Evolutionary conservation across 2,797 vertebrate species (phyloP), one percentile per base, ranked within the genome.

Genomic region (Streptopelia turtur): DNA sequence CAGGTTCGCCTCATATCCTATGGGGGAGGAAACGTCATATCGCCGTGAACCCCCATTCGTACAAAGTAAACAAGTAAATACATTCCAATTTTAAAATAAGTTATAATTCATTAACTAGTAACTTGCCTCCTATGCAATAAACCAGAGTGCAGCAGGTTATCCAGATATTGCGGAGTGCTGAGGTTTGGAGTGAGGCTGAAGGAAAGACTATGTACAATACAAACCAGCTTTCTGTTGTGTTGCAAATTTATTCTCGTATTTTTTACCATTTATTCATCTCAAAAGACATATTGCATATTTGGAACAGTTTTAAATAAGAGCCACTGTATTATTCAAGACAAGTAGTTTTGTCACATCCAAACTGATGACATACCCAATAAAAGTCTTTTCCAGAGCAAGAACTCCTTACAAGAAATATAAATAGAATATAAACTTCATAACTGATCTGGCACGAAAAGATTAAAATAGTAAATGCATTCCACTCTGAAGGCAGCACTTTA

Each of bases 191-290:
- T 89, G 7, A 30, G 49, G 81, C 89, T 95, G 81, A 96, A 96
- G 60, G 86, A 97, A 94, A 92, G 86, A 97, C 94, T 95, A 95
- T 77, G 71, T 95, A 95, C 94, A 88, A 93, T 92, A 66, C 64
- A 95, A 72, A 83, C 60, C 49, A 85, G 56, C 94, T 95, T 96
- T 95, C 78, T 28, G 83, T 89, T 79, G 81, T 77, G 89, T 68
- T 77, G 83, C 66, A 90, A 84, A 90, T 97, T 97, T 97, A 96
- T 97, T 97, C 75, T 92, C 2, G 3, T 71, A 39, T 18, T 74
- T 94, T 94, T 96, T 56, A 92, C 81, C 90, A 90, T 95, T 95
- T 96, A 95, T 95, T 95, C 78, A 96, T 92, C 94, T 83, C 93
- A 89, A 88, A 91, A 94, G 89, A 97, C 90, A 97, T 84, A 94